Evolutionary conservation across 2,888 invertebrate genomes (phyloP).

Genomic region (Osmoderma eremita): DNA sequence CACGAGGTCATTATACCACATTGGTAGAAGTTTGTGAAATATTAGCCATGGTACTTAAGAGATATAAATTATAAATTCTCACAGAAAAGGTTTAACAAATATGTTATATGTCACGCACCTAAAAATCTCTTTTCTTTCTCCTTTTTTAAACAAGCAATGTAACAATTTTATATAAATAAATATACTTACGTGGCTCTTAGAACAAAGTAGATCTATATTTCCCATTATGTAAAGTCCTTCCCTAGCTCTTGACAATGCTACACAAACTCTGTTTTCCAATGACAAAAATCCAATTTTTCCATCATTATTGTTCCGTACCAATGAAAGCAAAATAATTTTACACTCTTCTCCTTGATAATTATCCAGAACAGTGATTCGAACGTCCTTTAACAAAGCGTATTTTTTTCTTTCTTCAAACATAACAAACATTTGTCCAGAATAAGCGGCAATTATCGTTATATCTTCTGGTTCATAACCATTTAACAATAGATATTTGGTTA

Average conservation of each 20-base stretch:
- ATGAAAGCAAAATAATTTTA: constrained; percentile 79
- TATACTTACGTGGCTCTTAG: constrained; percentile 61
- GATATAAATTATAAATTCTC: no score
- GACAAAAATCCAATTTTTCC: constrained; percentile 77
- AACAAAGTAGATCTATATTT: constrained; percentile 71
- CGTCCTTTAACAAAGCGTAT: constrained; percentile 61
- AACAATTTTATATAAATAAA: not conserved
- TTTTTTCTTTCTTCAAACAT: constrained; percentile 65
- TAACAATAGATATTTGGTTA: constrained; percentile 67
- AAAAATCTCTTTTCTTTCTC: no score
- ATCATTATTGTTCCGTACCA: constrained; percentile 79
- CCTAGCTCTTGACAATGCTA: constrained; percentile 79
- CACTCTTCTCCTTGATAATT: constrained; percentile 86
- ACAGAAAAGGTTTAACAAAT: no score
- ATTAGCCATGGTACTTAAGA: no score
- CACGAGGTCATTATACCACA: no score
- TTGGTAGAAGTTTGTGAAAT: no score
- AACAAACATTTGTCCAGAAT: constrained; percentile 75
- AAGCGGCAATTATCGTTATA: constrained; percentile 79
- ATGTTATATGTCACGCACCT: no score
- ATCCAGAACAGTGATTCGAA: constrained; percentile 76
- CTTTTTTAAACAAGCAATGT: not conserved
- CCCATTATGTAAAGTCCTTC: constrained; percentile 79
- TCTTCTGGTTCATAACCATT: constrained; percentile 70
- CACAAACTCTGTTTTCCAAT: constrained; percentile 78